These are phyloP conservation scores for Acleris laterana DNA, from an alignment of 2,888 invertebrate species.

Conservation along the genomic window DNA sequence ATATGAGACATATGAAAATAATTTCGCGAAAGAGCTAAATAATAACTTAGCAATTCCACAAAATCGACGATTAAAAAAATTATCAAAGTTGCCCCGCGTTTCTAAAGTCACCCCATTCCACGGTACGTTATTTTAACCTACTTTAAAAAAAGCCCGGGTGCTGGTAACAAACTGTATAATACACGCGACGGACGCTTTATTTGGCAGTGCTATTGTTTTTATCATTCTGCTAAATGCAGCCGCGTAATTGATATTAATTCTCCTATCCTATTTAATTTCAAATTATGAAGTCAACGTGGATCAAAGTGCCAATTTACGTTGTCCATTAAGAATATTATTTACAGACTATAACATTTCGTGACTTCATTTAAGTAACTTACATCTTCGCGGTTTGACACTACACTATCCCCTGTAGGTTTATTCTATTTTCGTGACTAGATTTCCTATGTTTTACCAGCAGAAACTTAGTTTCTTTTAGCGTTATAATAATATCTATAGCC, in stretches of 20 bases:
- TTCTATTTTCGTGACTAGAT: conserved; percentile 47
- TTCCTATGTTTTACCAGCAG: conserved; percentile 28
- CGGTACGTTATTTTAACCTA: too few species aligned
- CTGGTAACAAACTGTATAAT: too few species aligned
- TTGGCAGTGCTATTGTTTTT: neutral
- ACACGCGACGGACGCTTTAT: conserved; percentile 8
- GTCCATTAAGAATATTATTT: neutral
- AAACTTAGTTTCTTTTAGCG: conserved; percentile 40
- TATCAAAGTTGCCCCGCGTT: too few species aligned
- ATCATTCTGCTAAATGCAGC: conserved; percentile 25
- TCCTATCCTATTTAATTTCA: conserved; percentile 21
- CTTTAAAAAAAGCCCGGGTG: too few species aligned
- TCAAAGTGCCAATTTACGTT: neutral
- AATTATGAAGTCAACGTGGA: conserved; percentile 2
- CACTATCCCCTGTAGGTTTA: conserved; percentile 47
- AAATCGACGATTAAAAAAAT: too few species aligned
- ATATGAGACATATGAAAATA: too few species aligned
- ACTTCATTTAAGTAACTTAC: conserved; percentile 8
- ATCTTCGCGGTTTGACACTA: conserved; percentile 32
- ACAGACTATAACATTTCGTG: neutral
- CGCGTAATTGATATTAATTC: conserved; percentile 20
- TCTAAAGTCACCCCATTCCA: too few species aligned
- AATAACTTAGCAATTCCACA: too few species aligned
- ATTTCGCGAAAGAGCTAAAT: too few species aligned
- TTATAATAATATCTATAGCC: neutral